phyloP scores from a whole-genome alignment of 2,797 vertebrate genomes.

The Thripadectes ignobilis region DNA sequence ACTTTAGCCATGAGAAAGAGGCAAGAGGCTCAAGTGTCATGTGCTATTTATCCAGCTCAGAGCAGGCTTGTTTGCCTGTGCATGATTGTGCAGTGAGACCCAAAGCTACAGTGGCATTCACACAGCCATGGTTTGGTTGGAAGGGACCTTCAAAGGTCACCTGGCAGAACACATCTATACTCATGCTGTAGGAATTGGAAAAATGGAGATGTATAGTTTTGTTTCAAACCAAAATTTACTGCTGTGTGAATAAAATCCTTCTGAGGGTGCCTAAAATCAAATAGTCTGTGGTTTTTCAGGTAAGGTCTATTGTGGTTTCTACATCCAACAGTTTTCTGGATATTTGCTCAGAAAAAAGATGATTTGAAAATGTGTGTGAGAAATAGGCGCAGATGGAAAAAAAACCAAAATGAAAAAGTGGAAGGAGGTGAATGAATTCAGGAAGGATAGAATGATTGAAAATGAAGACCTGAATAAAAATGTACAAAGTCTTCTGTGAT shows the following conservation, averaged over 20 bases:
- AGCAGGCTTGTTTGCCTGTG: background rate
- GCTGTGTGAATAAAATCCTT: background rate
- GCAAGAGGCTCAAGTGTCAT: background rate
- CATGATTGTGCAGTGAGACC: background rate
- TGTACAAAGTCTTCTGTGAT: accelerated
- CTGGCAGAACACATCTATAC: background rate
- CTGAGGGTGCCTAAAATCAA: background rate
- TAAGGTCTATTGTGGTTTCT: background rate
- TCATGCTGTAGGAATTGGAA: background rate
- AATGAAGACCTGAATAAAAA: background rate
- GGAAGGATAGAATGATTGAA: background rate
- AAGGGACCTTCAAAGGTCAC: background rate
- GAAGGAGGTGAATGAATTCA: background rate
- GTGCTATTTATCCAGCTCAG: background rate
- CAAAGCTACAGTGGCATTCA: background rate
- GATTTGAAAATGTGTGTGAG: background rate
- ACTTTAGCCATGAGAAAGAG: background rate
- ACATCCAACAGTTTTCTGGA: background rate
- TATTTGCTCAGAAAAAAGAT: background rate
- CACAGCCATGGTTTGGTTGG: background rate
- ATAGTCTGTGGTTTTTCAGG: background rate
- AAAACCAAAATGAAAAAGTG: background rate
- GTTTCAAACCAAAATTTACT: background rate
- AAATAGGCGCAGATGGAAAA: background rate
- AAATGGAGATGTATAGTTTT: background rate